These are phyloP conservation scores for Sympetrum striolatum DNA, from an alignment of 2,888 invertebrate genomes.

Conservation along the genomic window DNA sequence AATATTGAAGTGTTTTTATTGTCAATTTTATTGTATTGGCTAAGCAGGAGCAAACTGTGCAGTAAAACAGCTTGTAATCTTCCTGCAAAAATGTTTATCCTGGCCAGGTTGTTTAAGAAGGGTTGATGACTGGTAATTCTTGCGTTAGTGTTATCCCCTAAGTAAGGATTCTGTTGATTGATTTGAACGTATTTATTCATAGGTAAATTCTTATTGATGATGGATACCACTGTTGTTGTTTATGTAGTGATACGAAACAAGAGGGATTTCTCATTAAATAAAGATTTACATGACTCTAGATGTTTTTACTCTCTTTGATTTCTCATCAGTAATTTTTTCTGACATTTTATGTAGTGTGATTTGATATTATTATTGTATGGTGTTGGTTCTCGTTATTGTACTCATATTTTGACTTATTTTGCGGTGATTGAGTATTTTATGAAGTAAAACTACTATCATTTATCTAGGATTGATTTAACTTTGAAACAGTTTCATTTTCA, in stretches of 20 bases:
- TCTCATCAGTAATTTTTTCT: background rate
- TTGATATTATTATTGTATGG: too few relatives aligned
- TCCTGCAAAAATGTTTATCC: slow-evolving; percentile 1
- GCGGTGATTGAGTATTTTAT: too few relatives aligned
- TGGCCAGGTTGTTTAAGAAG: slow-evolving; percentile 8
- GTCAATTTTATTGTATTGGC: background rate
- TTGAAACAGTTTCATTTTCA: too few relatives aligned
- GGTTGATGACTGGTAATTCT: slow-evolving; percentile 14
- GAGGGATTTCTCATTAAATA: background rate
- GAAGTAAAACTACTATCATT: too few relatives aligned
- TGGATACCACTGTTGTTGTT: background rate
- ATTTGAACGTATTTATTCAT: slow-evolving; percentile 24
- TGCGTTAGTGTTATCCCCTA: slow-evolving; percentile 20
- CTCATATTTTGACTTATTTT: too few relatives aligned
- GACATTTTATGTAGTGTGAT: background rate
- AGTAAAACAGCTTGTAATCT: slow-evolving; percentile 1
- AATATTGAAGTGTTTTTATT: background rate
- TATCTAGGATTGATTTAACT: too few relatives aligned
- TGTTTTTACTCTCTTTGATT: background rate
- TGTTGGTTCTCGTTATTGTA: too few relatives aligned
- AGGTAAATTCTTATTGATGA: background rate
- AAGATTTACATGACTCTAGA: background rate
- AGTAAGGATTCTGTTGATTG: slow-evolving; percentile 28
- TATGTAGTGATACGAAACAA: background rate
- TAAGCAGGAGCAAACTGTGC: slow-evolving; percentile 2